phyloP scores from a whole-genome alignment of 2,113 vertebrate species.

The Furnarius figulus region DNA sequence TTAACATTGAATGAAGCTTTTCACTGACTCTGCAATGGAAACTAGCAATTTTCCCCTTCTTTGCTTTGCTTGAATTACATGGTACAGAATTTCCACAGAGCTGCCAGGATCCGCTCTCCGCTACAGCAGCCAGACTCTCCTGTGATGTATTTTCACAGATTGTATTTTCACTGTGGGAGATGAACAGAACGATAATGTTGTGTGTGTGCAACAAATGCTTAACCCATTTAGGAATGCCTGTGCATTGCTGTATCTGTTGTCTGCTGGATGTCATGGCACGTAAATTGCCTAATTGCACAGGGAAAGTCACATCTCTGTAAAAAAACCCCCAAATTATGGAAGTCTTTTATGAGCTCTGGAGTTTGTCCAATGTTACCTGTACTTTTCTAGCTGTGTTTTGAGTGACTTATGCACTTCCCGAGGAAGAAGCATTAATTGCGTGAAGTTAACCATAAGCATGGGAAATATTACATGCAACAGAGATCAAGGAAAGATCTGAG shows the following conservation, averaged over 20 bases:
- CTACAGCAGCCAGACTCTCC: background rate
- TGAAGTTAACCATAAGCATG: background rate
- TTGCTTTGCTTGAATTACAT: background rate
- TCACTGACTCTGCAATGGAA: background rate
- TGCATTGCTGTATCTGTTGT: rapidly evolving
- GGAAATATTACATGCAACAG: background rate
- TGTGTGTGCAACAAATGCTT: background rate
- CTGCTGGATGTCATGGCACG: background rate
- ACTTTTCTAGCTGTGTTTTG: background rate
- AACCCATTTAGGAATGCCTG: background rate
- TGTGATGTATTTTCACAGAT: background rate
- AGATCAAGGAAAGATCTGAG: background rate
- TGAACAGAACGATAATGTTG: background rate
- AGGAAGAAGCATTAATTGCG: background rate
- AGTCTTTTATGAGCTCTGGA: background rate
- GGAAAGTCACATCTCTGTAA: background rate
- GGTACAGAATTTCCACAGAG: background rate
- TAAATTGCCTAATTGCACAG: background rate
- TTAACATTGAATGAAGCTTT: background rate
- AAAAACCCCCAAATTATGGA: background rate
- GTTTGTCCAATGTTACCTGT: background rate
- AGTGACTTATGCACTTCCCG: background rate
- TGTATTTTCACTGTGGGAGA: background rate
- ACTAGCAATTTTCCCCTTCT: background rate
- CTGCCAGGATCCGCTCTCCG: background rate